These are phyloP conservation scores for Tangara arthus DNA, from an alignment of 2,797 vertebrate species.

Conservation along the genomic window DNA sequence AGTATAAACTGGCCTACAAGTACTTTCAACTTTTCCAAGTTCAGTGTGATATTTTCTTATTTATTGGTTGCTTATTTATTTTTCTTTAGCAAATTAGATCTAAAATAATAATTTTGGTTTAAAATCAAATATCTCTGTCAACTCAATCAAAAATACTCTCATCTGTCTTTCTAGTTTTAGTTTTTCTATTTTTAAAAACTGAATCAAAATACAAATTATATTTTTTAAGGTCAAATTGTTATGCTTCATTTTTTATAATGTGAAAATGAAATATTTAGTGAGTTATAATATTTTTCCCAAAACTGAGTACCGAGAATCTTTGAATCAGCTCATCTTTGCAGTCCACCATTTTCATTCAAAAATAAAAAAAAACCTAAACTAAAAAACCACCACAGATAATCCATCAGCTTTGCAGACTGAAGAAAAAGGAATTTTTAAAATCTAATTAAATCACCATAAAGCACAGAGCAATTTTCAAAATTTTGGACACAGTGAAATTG, in stretches of 20 bases:
- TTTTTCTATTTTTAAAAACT: not conserved
- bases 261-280: not conserved
- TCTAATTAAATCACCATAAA: not conserved
- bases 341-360: not conserved
- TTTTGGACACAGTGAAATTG: not conserved
- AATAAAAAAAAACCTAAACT: not conserved
- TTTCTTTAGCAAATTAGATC: not conserved
- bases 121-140: not conserved
- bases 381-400: not conserved
- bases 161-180: not conserved
- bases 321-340: not conserved
- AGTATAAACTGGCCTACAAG: not conserved
- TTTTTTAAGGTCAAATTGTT: not conserved
- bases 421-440: not conserved
- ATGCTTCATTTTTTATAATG: not conserved
- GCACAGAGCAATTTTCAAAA: not conserved
- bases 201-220: not conserved
- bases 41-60: not conserved
- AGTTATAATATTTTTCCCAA: not conserved
- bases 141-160: fast-evolving
- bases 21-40: not conserved
- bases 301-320: not conserved
- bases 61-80: not conserved
- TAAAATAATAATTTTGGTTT: not conserved
- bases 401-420: not conserved